Evolutionary conservation across 37 sponge, comb jelly and placozoan species (phyloP), one percentile per base, ranked within the genome.

Genomic region (Ianthella basta): DNA sequence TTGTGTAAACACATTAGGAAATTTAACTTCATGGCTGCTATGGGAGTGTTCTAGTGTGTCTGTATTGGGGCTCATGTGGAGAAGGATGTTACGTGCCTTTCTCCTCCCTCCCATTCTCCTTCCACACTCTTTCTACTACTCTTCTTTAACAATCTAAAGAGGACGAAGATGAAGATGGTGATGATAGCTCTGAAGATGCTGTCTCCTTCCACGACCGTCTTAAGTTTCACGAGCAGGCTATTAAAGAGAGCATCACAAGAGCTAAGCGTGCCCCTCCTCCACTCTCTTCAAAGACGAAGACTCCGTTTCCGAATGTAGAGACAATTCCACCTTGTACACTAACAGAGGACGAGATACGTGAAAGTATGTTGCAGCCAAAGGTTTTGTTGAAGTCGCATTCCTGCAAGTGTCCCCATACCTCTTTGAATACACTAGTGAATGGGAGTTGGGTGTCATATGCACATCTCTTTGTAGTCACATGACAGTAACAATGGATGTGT

Each of bases 171-270:
- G 59, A 19, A 66, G 13, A 27, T 66, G 72, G n/a, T 23, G 19
- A n/a, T 3, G 6, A 25, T 50, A 38, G 21, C 36, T 21, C 21
- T 27, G n/a, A 39, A n/a, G 56, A 55, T 1, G 4, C n/a, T 41
- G 27, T 57, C 40, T 40, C 81, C 40, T 75, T 75, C 40, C 15
- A 41, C 40, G 54, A 53, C 24, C 53, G 78, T 14, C 0, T 75
- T 40, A 75, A 75, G n/a, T 75, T 75, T 50, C 40, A 44, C 40
- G 25, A 75, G 37, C 37, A 75, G 39, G 78, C 54, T 36, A 44
- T 41, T 21, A 8, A 10, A 53, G 44, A 50, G 44, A 50, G 5
- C 16, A 40, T 5, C 18, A 44, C 54, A 14, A 15, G 23, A 2
- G n/a, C n/a, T 41, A 36, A 44, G 8, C 50, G 50, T 8, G 8